phyloP scores from a whole-genome alignment of 2,113 vertebrate genomes.

The Hassar affinis region DNA sequence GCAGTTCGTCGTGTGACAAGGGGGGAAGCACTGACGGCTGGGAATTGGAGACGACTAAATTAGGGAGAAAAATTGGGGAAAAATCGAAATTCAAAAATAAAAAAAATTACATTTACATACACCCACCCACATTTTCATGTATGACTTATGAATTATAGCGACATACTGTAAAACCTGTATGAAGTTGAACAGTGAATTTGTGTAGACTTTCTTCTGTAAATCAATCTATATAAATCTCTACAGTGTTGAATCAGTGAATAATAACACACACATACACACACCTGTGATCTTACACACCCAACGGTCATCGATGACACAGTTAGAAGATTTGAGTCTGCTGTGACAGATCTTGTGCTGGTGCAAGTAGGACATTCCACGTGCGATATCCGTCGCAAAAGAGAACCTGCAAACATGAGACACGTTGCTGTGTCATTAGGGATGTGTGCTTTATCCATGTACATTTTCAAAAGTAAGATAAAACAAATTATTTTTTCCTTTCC shows the following conservation, averaged over 20 bases:
- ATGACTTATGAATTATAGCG: background rate
- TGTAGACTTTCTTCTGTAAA: background rate
- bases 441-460: background rate
- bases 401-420: constrained; percentile 66
- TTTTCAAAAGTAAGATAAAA: background rate
- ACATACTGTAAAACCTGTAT: background rate
- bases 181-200: background rate
- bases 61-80: too few species aligned
- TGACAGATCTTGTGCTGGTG: constrained; percentile 80
- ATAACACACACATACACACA: constrained; percentile 17
- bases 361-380: constrained; percentile 80
- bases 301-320: constrained; percentile 81
- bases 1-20: too few species aligned
- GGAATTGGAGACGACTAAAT: too few species aligned
- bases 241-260: background rate
- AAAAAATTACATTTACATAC: too few species aligned
- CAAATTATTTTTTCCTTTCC: background rate
- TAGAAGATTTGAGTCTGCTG: constrained; percentile 76
- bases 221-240: background rate
- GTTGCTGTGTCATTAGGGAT: background rate
- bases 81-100: too few species aligned
- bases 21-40: too few species aligned
- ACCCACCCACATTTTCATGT: background rate
- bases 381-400: constrained; percentile 82
- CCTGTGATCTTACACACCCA: constrained; percentile 88